These are phyloP conservation scores for Gulo gulo DNA, from an alignment of 2,113 vertebrate species.

Conservation along the genomic window DNA sequence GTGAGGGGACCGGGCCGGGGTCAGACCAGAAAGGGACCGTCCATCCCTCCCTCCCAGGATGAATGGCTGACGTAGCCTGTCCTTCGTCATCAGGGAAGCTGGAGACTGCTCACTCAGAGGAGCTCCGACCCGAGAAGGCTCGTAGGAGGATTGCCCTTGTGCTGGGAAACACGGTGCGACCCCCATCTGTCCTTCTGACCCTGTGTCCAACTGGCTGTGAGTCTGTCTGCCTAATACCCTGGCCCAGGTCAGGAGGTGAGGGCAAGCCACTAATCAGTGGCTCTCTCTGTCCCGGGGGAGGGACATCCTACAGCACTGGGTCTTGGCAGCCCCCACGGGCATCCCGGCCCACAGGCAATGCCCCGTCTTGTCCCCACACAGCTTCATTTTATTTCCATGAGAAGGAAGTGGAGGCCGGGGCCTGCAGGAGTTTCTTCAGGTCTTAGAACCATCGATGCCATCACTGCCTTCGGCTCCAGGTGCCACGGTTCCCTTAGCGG, in stretches of 20 bases:
- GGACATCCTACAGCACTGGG: not conserved
- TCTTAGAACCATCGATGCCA: not conserved
- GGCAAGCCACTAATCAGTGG: not conserved
- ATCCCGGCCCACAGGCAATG: rapidly evolving
- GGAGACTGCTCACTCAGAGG: not conserved
- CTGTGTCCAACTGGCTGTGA: not conserved
- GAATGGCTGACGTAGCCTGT: not conserved
- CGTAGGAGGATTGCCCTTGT: no score
- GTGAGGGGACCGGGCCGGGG: not conserved
- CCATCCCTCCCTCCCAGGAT: not conserved
- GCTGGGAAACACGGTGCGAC: no score
- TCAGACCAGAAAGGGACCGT: not conserved
- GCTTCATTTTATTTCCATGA: not conserved
- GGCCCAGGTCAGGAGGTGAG: not conserved
- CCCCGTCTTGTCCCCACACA: not conserved
- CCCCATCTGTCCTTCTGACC: not conserved
- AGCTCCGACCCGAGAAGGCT: no score
- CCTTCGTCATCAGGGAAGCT: no score
- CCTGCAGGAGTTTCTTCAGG: not conserved
- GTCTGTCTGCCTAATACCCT: not conserved
- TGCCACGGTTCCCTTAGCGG: rapidly evolving
- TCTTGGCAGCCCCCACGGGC: not conserved
- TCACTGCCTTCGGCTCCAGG: not conserved
- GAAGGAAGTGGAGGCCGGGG: not conserved
- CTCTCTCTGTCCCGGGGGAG: not conserved